Percentiles rank a stretch among this genome's conserved stretches.
Conservation (phyloP, 2,888 invertebrate species). For the Proisotoma minuta region DNA sequence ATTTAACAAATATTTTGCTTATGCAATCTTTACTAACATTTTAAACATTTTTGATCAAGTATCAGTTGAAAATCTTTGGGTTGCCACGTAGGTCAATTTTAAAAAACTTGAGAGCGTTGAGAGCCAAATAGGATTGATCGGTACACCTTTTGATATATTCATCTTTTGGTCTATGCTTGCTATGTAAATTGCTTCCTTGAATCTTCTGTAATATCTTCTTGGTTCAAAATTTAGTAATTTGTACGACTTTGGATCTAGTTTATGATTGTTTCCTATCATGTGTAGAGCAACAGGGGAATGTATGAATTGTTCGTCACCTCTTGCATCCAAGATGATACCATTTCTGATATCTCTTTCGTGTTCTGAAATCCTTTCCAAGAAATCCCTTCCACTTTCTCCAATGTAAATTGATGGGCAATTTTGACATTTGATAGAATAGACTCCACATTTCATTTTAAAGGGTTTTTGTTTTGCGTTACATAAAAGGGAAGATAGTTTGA, state of each 20-base stretch:
- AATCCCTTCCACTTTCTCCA: slow-evolving; percentile 4
- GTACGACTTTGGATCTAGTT: not conserved
- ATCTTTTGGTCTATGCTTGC: not conserved
- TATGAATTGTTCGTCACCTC: too few species aligned
- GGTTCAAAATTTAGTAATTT: not conserved
- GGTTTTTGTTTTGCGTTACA: slow-evolving; percentile 14
- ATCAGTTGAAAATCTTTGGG: too few species aligned
- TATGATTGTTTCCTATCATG: not conserved
- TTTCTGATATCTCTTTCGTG: slow-evolving; percentile 8
- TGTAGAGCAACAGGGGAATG: slow-evolving; percentile 1
- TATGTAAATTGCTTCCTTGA: slow-evolving; percentile 5
- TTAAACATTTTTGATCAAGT: too few species aligned
- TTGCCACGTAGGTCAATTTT: too few species aligned
- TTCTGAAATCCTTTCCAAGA: not conserved
- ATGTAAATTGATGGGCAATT: slow-evolving; percentile 2
- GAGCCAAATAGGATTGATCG: not conserved
- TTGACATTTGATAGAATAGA: slow-evolving; percentile 2
- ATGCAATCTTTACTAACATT: too few species aligned
- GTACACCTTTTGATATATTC: not conserved
- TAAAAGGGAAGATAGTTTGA: not conserved
- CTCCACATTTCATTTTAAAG: not conserved
- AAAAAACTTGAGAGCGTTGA: not conserved
- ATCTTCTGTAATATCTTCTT: not conserved
- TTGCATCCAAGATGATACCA: too few species aligned
- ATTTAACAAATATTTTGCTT: too few species aligned